Conservation (phyloP, 2,888 invertebrate genomes). For the Aporophyla lueneburgensis region DNA sequence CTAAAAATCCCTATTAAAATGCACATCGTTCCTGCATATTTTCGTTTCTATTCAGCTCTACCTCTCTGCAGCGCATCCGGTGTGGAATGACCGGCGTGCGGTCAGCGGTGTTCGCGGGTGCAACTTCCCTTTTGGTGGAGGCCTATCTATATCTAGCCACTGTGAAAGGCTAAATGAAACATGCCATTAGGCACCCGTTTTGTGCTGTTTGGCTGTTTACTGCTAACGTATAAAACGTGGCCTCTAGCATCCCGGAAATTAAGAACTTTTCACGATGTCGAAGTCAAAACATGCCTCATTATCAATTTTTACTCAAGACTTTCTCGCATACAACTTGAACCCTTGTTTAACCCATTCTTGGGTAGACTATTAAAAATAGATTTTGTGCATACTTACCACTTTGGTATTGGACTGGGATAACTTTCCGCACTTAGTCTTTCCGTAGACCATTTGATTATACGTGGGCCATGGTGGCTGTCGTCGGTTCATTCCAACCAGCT, state of each 20-base stretch:
- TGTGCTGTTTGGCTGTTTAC: background rate
- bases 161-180: conserved; percentile 9
- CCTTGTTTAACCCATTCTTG: background rate
- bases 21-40: background rate
- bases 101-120: conserved; percentile 11
- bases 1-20: background rate
- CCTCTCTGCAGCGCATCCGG: conserved; percentile 25
- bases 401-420: background rate
- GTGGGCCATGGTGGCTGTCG: too few species aligned
- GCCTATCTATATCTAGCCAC: conserved; percentile 5
- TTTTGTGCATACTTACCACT: background rate
- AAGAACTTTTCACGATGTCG: background rate
- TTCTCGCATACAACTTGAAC: background rate
- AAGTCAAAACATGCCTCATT: background rate
- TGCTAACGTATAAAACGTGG: background rate
- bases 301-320: background rate
- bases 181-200: background rate
- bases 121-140: conserved; percentile 8
- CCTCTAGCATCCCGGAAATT: background rate
- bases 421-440: background rate
- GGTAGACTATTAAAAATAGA: background rate
- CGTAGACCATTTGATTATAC: background rate
- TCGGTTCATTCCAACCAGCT: background rate
- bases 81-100: conserved; percentile 32
- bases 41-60: conserved; percentile 11